Percentiles rank a stretch among this genome's conserved stretches.
Evolutionary conservation across 1,140 invertebrate species (phyloP).

Genomic region (Whitmania pigra): DNA sequence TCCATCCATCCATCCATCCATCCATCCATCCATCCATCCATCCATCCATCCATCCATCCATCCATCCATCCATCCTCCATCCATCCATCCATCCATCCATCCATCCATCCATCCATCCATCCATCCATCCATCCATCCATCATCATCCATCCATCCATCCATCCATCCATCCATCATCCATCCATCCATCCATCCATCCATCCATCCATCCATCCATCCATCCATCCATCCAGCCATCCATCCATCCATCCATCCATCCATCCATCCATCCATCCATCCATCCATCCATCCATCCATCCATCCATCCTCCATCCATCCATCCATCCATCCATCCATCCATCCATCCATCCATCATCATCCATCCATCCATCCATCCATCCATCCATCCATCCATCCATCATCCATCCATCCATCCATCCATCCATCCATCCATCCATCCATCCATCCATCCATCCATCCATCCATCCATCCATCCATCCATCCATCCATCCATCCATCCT

Average conservation of each 20-base stretch:
- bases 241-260: constrained; percentile 14
- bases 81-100: constrained; percentile 10
- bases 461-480: constrained; percentile 14
- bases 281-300: constrained; percentile 13
- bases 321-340: constrained; percentile 14
- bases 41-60: constrained; percentile 13
- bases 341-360: neutral
- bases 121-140: neutral
- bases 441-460: constrained; percentile 12
- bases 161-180: constrained; percentile 12
- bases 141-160: constrained; percentile 12
- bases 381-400: constrained; percentile 12
- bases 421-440: neutral
- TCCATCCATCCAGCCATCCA: constrained; percentile 5
- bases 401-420: constrained; percentile 11
- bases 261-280: neutral
- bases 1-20: constrained; percentile 13
- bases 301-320: constrained; percentile 12
- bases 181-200: constrained; percentile 14
- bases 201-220: neutral
- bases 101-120: constrained; percentile 14
- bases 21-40: constrained; percentile 12
- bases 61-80: neutral
- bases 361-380: constrained; percentile 11
- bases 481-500: neutral